Base-by-base conservation (phyloP, 1,140 invertebrate genomes). In the Agrypnia vestita region DNA sequence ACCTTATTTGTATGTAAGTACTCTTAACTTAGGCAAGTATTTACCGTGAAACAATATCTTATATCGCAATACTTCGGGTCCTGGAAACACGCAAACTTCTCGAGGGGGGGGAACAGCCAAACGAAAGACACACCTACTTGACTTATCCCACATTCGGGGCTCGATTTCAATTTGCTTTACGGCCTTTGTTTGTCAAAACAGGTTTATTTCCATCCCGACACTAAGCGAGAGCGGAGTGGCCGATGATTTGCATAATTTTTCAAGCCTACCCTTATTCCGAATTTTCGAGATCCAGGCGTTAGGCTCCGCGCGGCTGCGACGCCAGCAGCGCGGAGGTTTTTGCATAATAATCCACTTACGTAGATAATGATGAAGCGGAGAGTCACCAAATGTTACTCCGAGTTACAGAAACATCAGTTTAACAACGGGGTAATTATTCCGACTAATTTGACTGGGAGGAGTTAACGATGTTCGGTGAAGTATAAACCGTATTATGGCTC, bases 221-320 rank as follows among this genome's bases (percentile, higher is more conserved):
- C 59, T 62, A 64, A 78, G 71, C 35, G 64, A 71, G 62, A 78
- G 67, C 76, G 59, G 64, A 72, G 64, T 69, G 56, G n/a, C 46
- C 76, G 76, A 74, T 55, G 51, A 79, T 79, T 79, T 79, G 77
- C 77, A 79, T 79, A 79, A 79, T 79, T 79, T 79, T 79, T 79
- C 69, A 46, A 9, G 43, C 77, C 56, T 64, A 64, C 67, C 77
- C 77, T 69, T 25, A 79, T 73, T 73, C 77, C 43, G 55, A 62
- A 74, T 51, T 79, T 79, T 62, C 49, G 53, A 79, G 71, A 56
- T 74, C 51, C 71, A 74, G 71, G 35, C 71, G 71, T 74, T 44
- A 56, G 25, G 49, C n/a, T 13, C 13, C 0, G 43, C 46, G 15
- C 21, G n/a, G 67, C n/a, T n/a, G n/a, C n/a, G n/a, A n/a, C n/a